Base-by-base conservation (phyloP, 2,797 vertebrate genomes). In the Valencia hispanica region DNA sequence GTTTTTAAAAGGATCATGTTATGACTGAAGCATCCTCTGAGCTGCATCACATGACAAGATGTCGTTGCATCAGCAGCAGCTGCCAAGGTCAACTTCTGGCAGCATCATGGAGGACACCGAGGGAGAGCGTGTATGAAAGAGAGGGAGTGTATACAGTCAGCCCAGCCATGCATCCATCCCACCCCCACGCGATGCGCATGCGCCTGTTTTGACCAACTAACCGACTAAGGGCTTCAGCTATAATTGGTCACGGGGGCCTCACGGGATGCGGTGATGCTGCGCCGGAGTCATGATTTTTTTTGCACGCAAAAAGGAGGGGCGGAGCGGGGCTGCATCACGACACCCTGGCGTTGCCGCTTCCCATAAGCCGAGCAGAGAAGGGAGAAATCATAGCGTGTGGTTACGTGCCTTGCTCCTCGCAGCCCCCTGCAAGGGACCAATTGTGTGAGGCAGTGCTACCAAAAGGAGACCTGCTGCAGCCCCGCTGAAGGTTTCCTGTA, bases 71-170 rank as follows among this genome's bases (percentile, higher is more conserved):
- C 91, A 91, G 87, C 75, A 66, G 61, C 73, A 75, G 57, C 72
- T 10, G 30, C 87, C 91, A 95, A 95, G 95, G 95, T 95, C 94
- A 88, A 80, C 63, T 2, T 73, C 79, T 91, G 80, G 80, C 74
- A 36, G 92, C 92, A 93, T 92, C 68, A 90, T 86, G 83, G 79
- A 77, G 73, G 72, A 79, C 79, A 32, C 57, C 27, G 15, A 2
- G 39, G 14, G 9, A 20, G 65, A 0, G 25, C 14, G 8, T 14
- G 27, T 7, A 69, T 43, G 4, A 12, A 32, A 4, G 17, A 3
- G 51, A 39, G 72, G 4, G 17, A 5, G 17, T 34, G 11, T 22
- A 7, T 30, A 57, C 48, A n/a, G 20, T 12, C 25, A 63, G n/a
- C n/a, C n/a, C n/a, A n/a, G n/a, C n/a, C n/a, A n/a, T n/a, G n/a